Evolutionary conservation across 2,797 vertebrate genomes (phyloP).

Genomic region (Anguilla megastoma): DNA sequence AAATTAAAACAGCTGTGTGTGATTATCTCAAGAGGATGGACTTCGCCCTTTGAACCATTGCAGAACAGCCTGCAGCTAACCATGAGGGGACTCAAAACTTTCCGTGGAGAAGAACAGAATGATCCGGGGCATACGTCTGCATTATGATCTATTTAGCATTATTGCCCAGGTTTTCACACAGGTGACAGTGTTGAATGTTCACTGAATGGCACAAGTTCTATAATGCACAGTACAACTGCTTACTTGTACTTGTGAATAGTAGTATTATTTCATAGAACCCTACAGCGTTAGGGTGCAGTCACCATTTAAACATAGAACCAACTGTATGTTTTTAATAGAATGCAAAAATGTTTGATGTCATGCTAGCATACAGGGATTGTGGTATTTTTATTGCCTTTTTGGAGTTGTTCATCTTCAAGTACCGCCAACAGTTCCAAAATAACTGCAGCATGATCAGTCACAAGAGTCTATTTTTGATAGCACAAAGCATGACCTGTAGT

Average conservation of each 20-base stretch:
- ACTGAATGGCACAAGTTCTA: background rate
- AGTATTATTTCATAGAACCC: background rate
- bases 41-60: slow-evolving; percentile 7
- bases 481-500: background rate
- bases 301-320: background rate
- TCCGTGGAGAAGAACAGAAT: background rate
- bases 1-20: background rate
- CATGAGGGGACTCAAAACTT: background rate
- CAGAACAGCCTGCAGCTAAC: background rate
- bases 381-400: background rate
- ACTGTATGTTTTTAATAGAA: background rate
- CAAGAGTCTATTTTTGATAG: slow-evolving; percentile 5
- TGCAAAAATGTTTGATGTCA: background rate
- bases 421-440: background rate
- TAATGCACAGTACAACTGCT: background rate
- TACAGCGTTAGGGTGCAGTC: background rate
- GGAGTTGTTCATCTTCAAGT: background rate
- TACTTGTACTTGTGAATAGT: background rate
- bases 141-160: background rate
- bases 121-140: background rate
- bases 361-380: background rate
- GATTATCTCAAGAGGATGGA: background rate
- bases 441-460: background rate
- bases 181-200: background rate
- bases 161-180: background rate